A percentile compares a stretch with the other conserved stretches of the same genome.
Conservation (phyloP, 1,140 invertebrate genomes). For the Drosophila sechellia region DNA sequence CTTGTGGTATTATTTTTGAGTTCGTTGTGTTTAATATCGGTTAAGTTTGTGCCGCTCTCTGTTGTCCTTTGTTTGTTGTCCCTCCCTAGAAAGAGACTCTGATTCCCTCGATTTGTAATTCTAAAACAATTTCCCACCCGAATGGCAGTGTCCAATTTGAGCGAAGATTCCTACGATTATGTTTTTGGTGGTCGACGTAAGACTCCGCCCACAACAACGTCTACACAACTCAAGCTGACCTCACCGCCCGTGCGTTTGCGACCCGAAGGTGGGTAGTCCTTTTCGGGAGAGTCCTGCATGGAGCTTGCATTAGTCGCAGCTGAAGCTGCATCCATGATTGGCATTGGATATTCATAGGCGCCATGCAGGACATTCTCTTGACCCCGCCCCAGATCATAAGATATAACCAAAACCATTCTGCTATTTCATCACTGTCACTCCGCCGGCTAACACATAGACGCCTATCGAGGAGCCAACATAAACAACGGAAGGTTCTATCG, state of each 20-base stretch:
- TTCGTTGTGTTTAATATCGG: constrained; percentile 39
- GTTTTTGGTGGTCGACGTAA: constrained; percentile 85
- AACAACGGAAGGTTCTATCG: constrained; percentile 84
- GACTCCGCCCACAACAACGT: constrained; percentile 83
- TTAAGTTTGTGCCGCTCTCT: constrained; percentile 27
- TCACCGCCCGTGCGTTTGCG: constrained; percentile 82
- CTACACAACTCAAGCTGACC: constrained; percentile 85
- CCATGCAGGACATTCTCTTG: neutral
- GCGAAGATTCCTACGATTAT: constrained; percentile 85
- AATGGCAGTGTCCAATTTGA: constrained; percentile 84
- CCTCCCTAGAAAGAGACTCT: neutral
- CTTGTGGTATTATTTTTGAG: constrained; percentile 23
- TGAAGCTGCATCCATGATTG: too few relatives aligned
- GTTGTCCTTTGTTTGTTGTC: neutral
- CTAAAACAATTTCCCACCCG: constrained; percentile 23
- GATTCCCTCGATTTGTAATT: constrained; percentile 3
- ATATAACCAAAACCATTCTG: neutral
- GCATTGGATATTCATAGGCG: neutral
- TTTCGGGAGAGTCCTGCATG: neutral
- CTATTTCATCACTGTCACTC: neutral
- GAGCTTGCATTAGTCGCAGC: neutral
- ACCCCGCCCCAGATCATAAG: too few relatives aligned
- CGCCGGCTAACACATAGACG: constrained; percentile 44
- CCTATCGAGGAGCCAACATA: constrained; percentile 78
- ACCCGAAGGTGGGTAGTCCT: constrained; percentile 74